Conservation (phyloP, 35 echinoderm and acorn worm genomes). For the Strongylocentrotus purpuratus region DNA sequence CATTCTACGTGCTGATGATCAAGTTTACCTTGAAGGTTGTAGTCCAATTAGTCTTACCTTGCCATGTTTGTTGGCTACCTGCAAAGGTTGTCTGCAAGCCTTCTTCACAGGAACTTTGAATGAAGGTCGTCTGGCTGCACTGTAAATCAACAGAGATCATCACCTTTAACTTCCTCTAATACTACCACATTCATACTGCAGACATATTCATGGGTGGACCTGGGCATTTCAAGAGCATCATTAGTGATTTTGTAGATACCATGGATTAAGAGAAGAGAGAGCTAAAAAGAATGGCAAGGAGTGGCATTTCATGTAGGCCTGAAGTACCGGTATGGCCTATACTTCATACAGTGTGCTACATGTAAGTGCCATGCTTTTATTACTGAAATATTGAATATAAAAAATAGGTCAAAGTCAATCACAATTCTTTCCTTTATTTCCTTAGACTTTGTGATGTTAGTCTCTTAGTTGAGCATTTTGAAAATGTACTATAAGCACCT, state of each 20-base stretch:
- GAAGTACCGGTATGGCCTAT: too few relatives aligned
- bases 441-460: too few relatives aligned
- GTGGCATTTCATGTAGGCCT: too few relatives aligned
- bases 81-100: slow-evolving; percentile 66
- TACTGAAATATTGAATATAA: too few relatives aligned
- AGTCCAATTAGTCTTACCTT: slow-evolving; percentile 53
- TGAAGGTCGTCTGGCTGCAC: slow-evolving; percentile 56
- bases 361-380: too few relatives aligned
- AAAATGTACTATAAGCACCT: too few relatives aligned
- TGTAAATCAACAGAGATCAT: slow-evolving; percentile 3
- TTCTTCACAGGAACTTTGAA: slow-evolving; percentile 80
- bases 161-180: background rate
- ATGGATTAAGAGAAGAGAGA: too few relatives aligned
- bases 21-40: background rate
- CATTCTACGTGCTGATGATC: background rate
- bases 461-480: too few relatives aligned
- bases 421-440: too few relatives aligned
- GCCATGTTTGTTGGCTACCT: slow-evolving; percentile 65
- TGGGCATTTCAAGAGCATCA: background rate
- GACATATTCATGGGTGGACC: background rate
- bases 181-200: background rate
- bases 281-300: too few relatives aligned
- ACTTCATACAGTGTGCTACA: too few relatives aligned
- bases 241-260: background rate
- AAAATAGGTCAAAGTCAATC: too few relatives aligned